Evolutionary conservation across 2,113 vertebrate species (phyloP).

Genomic region (Chaetodon trifascialis): DNA sequence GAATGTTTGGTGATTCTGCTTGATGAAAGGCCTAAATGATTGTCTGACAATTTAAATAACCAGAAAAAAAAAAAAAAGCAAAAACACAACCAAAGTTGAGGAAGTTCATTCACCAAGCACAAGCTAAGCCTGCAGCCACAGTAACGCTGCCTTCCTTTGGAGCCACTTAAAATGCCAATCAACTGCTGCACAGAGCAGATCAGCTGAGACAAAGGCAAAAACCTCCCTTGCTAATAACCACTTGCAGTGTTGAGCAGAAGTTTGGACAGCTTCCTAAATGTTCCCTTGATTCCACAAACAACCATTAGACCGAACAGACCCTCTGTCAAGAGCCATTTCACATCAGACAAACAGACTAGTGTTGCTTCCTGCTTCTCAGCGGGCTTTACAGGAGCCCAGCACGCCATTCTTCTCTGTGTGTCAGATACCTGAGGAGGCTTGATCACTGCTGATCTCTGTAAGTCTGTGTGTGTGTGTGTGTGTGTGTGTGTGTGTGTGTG

Average conservation of each 20-base stretch:
- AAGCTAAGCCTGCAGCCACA: not conserved
- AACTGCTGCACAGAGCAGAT: not conserved
- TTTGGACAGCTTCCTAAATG: conserved; percentile 11
- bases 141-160: not conserved
- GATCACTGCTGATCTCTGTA: conserved; percentile 37
- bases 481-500: conserved; percentile 33
- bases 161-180: not conserved
- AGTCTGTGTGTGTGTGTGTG: conserved; percentile 35
- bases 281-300: conserved; percentile 42
- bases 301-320: conserved; percentile 7
- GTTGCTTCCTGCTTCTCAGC: conserved; percentile 69
- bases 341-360: conserved; percentile 26
- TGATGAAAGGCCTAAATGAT: not conserved
- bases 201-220: conserved; percentile 16
- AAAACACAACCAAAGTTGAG: not conserved
- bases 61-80: too few relatives aligned
- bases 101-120: not conserved
- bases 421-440: conserved; percentile 67
- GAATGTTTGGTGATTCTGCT: not conserved
- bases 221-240: not conserved
- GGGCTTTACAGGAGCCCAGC: conserved; percentile 59
- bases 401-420: conserved; percentile 58
- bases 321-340: conserved; percentile 37
- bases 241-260: not conserved
- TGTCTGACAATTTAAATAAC: not conserved